Percentiles rank a stretch among this genome's conserved stretches.
Conservation (phyloP, 2,888 invertebrate species). For the Spilarctia lutea region DNA sequence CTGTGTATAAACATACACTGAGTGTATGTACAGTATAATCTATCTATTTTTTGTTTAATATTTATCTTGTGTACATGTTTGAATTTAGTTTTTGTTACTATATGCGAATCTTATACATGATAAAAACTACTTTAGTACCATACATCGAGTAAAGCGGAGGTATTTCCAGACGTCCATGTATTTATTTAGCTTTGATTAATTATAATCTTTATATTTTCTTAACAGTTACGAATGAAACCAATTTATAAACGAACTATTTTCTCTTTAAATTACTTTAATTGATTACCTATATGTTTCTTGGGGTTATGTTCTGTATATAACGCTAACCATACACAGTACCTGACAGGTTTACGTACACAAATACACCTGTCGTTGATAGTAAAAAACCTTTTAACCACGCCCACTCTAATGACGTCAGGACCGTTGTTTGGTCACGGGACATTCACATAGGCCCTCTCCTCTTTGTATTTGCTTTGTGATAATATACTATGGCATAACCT, state of each 20-base stretch:
- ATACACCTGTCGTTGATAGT: no score
- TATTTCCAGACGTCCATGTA: not conserved
- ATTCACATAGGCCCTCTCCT: not conserved
- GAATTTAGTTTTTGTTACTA: not conserved
- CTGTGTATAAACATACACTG: not conserved
- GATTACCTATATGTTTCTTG: not conserved
- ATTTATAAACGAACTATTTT: not conserved
- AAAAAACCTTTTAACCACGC: no score
- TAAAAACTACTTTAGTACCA: not conserved
- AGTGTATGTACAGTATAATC: not conserved
- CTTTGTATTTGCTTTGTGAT: not conserved
- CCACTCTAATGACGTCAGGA: no score
- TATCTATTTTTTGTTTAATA: not conserved
- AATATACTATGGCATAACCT: not conserved
- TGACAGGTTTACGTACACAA: no score
- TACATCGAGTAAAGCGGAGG: not conserved
- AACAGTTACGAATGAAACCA: not conserved
- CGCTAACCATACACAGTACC: no score
- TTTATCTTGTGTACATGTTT: not conserved
- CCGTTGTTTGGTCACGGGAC: no score
- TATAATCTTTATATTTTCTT: not conserved
- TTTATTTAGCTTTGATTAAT: not conserved
- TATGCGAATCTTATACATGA: no score
- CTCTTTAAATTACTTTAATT: not conserved
- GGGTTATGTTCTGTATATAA: no score